Conservation (phyloP, 2,888 invertebrate species). For the Luperina nickerlii region DNA sequence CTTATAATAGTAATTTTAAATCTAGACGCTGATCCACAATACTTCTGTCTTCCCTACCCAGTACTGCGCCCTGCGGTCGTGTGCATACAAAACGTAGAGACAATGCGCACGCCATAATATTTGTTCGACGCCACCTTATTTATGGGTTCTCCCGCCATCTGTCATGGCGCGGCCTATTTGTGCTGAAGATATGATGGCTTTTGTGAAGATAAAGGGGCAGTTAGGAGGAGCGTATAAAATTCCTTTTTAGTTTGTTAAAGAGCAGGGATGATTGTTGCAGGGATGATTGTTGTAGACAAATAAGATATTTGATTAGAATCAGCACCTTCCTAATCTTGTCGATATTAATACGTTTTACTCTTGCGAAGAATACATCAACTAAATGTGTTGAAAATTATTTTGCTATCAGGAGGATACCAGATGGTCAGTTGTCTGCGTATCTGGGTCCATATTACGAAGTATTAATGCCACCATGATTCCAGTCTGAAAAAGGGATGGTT, state of each 20-base stretch:
- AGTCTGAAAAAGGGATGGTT: too few species aligned
- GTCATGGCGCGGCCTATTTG: constrained; percentile 38
- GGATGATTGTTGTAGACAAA: neutral
- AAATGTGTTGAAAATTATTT: neutral
- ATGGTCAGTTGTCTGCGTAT: neutral
- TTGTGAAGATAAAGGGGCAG: constrained; percentile 15
- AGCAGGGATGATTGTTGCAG: neutral
- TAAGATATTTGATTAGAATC: neutral
- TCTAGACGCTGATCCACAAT: neutral
- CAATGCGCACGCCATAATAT: constrained; percentile 45
- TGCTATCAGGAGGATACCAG: neutral
- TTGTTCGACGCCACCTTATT: constrained; percentile 54
- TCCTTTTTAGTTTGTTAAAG: neutral
- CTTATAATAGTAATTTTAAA: neutral
- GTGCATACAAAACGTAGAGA: constrained; percentile 38
- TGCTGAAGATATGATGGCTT: constrained; percentile 25
- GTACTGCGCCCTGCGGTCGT: constrained; percentile 9
- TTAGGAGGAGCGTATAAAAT: neutral
- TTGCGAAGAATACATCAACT: neutral
- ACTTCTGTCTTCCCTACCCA: neutral
- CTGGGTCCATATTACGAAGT: too few species aligned
- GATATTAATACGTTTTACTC: neutral
- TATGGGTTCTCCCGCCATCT: constrained; percentile 40
- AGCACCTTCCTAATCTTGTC: neutral
- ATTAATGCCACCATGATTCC: too few species aligned